A percentile compares a stretch with the other conserved stretches of the same genome.
Evolutionary conservation across 2,113 vertebrate species (phyloP).

Genomic region (Ceyx cyanopectus): DNA sequence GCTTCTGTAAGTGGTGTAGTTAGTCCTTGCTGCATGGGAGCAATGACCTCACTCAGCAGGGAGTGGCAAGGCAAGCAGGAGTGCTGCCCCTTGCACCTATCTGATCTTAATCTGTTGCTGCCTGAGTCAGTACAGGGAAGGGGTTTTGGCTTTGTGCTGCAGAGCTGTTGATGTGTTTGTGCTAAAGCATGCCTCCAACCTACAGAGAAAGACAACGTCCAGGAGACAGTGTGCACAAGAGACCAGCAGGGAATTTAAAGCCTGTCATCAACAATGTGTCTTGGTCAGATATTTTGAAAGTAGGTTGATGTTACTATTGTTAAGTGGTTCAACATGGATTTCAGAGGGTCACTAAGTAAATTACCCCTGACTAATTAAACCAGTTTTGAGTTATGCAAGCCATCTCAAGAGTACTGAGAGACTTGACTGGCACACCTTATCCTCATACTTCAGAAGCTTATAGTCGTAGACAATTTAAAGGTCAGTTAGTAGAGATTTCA

Average conservation of each 20-base stretch:
- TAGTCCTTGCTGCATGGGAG: neutral
- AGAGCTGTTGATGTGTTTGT: neutral
- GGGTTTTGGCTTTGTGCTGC: neutral
- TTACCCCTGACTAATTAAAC: constrained; percentile 46
- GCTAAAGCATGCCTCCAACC: neutral
- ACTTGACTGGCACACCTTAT: neutral
- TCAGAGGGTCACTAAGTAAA: constrained; percentile 34
- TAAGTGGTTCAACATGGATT: neutral
- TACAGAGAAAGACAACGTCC: neutral
- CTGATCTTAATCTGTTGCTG: neutral
- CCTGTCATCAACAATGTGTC: neutral
- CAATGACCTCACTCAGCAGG: neutral
- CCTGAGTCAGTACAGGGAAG: neutral
- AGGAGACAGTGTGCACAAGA: neutral
- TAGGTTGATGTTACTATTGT: neutral
- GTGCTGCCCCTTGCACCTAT: neutral
- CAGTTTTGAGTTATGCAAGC: constrained; percentile 45
- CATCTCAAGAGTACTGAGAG: neutral
- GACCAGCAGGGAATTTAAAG: neutral
- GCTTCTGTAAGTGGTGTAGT: neutral
- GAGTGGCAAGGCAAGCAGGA: neutral
- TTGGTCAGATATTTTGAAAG: neutral
- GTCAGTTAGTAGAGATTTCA: neutral
- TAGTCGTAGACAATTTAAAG: neutral
- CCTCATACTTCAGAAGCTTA: neutral